Percentiles rank a stretch among this genome's conserved stretches.
Conservation (phyloP, 2,113 vertebrate genomes). For the Meles meles region DNA sequence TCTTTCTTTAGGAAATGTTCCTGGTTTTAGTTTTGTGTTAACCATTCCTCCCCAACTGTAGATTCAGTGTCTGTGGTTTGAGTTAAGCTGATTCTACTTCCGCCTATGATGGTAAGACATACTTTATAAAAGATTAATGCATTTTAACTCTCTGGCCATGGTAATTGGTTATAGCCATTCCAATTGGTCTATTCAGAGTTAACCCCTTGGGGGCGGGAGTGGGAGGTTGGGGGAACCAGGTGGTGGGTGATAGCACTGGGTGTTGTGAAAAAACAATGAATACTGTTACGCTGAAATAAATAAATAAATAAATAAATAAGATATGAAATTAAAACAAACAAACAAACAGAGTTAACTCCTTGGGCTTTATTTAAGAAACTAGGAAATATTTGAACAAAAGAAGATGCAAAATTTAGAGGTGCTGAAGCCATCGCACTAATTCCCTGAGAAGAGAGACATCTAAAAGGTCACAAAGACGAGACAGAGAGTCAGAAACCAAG, state of each 20-base stretch:
- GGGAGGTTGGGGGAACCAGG: too few relatives aligned
- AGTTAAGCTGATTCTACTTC: background rate
- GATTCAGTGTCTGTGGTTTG: background rate
- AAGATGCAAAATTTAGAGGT: background rate
- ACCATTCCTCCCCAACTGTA: rapidly evolving
- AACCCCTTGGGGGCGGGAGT: too few relatives aligned
- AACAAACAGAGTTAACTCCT: background rate
- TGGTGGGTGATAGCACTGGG: too few relatives aligned
- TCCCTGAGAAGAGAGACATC: background rate
- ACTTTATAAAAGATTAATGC: background rate
- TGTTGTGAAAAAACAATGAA: too few relatives aligned
- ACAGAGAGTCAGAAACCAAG: background rate
- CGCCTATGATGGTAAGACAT: background rate
- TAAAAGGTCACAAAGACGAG: background rate
- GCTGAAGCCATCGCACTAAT: background rate
- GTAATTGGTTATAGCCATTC: background rate
- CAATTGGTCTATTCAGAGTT: background rate
- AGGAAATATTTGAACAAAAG: background rate
- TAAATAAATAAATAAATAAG: too few relatives aligned
- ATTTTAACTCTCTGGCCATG: background rate
- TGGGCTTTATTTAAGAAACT: background rate
- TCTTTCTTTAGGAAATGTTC: background rate
- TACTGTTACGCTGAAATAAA: too few relatives aligned
- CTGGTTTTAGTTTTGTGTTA: background rate
- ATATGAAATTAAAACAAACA: too few relatives aligned